Evolutionary conservation across 1,140 invertebrate species (phyloP), one percentile per base, ranked within the genome.

Genomic region (Phocides pigmalion): DNA sequence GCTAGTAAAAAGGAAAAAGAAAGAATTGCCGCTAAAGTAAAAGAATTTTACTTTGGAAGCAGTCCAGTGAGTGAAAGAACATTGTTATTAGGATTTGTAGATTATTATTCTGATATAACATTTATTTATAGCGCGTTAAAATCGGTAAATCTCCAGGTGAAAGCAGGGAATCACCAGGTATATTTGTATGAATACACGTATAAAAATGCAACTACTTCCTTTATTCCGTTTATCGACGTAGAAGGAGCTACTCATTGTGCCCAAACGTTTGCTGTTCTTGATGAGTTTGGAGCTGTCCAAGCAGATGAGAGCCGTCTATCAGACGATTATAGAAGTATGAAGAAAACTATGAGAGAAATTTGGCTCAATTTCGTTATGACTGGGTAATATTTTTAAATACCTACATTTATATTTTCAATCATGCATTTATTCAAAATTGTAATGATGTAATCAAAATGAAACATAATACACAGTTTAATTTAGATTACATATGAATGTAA

Each of bases 131-230:
- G 74, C 0, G 67, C 44, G 2, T 22, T 82, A 3, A 68, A 70
- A 28, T 68, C 79, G 4, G 59, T 73, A 2, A 69, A 64, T 11
- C 20, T 76, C 17, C 77, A 77, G 9, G 44, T 66, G 3, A 50
- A 71, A 28, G 64, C 73, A 9, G 76, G 76, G 22, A 54, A 76
- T 41, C 49, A 79, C 20, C 46, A 65, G 32, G 63, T 81, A 68
- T 81, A 76, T 62, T 49, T 83, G 32, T 83, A 81, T 46, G 73
- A 78, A 50, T 83, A 76, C 46, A 44, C 66, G 3, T 82, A 62
- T 54, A 54, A 78, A 25, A 67, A 74, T 0, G 28, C 63, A n/a
- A n/a, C n/a, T 16, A 44, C 22, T n/a, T 51, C 65, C 4, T 2
- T 25, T 2, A 25, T 74, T 9, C 70, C 63, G n/a, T n/a, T n/a